These are phyloP conservation scores for Cairina moschata DNA, from an alignment of 2,113 vertebrate genomes.

Conservation along the genomic window DNA sequence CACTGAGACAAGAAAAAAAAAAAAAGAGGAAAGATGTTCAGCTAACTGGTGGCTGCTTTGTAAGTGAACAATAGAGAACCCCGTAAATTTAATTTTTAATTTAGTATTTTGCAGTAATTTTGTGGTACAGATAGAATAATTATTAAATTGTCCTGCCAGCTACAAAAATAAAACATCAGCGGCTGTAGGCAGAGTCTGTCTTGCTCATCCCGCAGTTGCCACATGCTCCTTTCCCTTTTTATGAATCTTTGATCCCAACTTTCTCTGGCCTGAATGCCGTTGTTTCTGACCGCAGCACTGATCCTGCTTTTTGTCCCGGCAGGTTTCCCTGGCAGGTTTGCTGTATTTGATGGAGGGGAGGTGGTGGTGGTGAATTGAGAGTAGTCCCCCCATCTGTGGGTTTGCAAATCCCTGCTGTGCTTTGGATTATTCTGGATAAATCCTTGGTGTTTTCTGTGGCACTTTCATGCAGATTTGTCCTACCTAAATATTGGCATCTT, in stretches of 20 bases:
- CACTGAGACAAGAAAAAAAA: not conserved
- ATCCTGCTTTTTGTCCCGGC: not conserved
- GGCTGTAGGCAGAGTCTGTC: not conserved
- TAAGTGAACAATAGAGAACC: not conserved
- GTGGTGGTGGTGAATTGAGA: no score
- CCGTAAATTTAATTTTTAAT: not conserved
- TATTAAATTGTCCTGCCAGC: accelerated
- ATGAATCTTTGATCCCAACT: not conserved
- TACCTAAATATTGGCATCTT: not conserved
- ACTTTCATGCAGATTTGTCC: not conserved
- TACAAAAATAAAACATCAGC: not conserved
- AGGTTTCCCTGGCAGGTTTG: not conserved
- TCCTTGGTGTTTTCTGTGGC: accelerated
- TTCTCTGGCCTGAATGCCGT: not conserved
- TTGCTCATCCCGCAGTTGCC: no score
- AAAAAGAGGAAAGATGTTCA: not conserved
- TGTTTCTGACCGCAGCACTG: accelerated
- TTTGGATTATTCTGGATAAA: not conserved
- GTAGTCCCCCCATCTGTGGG: accelerated
- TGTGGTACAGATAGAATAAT: not conserved
- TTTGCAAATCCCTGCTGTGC: accelerated
- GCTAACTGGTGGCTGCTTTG: not conserved
- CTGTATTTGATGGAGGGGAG: not conserved
- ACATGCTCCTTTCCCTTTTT: not conserved
- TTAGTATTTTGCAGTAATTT: not conserved